phyloP scores from a whole-genome alignment of 2,113 vertebrate genomes.

The Callithrix jacchus region DNA sequence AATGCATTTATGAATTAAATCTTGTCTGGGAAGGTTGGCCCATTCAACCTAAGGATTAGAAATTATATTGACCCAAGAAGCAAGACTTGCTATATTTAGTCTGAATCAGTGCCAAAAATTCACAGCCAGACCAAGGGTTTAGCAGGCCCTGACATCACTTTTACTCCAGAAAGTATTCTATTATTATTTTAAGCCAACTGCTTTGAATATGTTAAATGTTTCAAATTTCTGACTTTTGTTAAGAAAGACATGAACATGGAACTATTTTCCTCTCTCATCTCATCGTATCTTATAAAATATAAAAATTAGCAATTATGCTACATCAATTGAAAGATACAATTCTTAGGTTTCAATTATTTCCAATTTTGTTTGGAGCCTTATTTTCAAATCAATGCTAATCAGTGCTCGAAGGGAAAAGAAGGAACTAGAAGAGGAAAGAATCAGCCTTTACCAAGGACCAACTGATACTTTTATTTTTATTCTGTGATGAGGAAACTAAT shows the following conservation, averaged over 20 bases:
- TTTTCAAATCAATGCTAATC: constrained; percentile 44
- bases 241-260: neutral
- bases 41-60: constrained; percentile 66
- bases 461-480: neutral
- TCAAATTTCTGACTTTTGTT: constrained; percentile 40
- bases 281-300: neutral
- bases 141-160: neutral
- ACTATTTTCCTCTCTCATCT: neutral
- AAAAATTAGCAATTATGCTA: constrained; percentile 29
- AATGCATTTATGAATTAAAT: constrained; percentile 74
- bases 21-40: constrained; percentile 62
- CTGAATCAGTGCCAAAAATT: constrained; percentile 54
- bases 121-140: constrained; percentile 33
- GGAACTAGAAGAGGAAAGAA: neutral
- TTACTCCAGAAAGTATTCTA: constrained; percentile 37
- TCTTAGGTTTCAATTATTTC: constrained; percentile 48
- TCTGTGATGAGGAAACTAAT: constrained; percentile 8
- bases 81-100: constrained; percentile 71
- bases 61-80: constrained; percentile 67
- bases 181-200: constrained; percentile 37
- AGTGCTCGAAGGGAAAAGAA: neutral
- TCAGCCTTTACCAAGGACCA: neutral
- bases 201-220: constrained; percentile 48
- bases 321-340: neutral
- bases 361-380: neutral